Percentiles rank a stretch among this genome's conserved stretches.
Conservation (phyloP, 2,888 invertebrate genomes). For the Microplitis manilae region DNA sequence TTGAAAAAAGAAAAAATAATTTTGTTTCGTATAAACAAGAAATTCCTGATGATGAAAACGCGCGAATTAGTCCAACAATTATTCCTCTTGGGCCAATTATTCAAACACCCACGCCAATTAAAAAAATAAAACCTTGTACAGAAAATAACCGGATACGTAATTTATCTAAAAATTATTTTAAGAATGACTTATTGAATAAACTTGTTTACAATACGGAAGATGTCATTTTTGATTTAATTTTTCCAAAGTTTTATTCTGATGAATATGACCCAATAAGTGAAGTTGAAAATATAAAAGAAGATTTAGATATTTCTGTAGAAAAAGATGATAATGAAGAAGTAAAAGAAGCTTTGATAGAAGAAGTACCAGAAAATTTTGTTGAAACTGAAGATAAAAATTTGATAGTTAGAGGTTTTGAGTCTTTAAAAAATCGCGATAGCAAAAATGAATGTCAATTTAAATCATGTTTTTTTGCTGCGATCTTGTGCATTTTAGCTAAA, state of each 20-base stretch:
- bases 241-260: conserved; percentile 48
- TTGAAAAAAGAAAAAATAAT: not conserved
- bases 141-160: conserved; percentile 53
- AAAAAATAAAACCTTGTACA: conserved; percentile 49
- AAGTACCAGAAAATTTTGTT: conserved; percentile 51
- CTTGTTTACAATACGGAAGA: conserved; percentile 60
- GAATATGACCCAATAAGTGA: not conserved
- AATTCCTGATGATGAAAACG: conserved; percentile 41
- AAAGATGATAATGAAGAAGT: conserved; percentile 28
- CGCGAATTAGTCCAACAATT: conserved; percentile 56
- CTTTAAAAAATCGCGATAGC: conserved; percentile 52
- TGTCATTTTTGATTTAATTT: conserved; percentile 61
- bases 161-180: conserved; percentile 48
- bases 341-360: conserved; percentile 40
- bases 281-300: conserved; percentile 33
- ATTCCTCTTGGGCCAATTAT: conserved; percentile 65
- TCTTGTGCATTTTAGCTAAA: conserved; percentile 63
- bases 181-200: conserved; percentile 52
- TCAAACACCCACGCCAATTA: conserved; percentile 57
- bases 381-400: conserved; percentile 53
- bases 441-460: conserved; percentile 58
- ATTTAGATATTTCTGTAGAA: not conserved
- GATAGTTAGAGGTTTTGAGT: conserved; percentile 56
- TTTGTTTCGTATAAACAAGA: conserved; percentile 26
- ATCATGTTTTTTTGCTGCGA: conserved; percentile 61